Conservation (phyloP, 2,797 vertebrate genomes). For the Hozukius guyotensis region DNA sequence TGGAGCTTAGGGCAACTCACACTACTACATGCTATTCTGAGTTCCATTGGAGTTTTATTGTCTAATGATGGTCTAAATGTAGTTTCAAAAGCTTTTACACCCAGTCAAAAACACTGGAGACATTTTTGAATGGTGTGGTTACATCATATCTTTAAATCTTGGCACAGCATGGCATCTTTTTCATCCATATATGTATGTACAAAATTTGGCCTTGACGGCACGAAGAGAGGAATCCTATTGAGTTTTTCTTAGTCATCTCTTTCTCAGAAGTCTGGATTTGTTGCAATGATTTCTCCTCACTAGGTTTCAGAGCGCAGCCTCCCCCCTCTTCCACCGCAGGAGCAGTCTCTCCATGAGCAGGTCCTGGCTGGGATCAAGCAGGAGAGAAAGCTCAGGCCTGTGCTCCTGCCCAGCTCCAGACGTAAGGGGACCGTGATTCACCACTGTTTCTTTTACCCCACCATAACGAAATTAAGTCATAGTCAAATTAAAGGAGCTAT, state of each 20-base stretch:
- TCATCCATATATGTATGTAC: not conserved
- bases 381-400: conserved; percentile 90
- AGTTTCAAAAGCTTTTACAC: not conserved
- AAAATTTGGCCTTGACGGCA: too few species aligned
- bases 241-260: not conserved
- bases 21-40: not conserved
- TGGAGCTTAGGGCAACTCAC: too few species aligned
- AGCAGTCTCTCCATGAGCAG: conserved; percentile 89
- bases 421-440: conserved; percentile 54
- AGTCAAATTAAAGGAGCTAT: too few species aligned
- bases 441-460: not conserved
- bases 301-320: conserved; percentile 91
- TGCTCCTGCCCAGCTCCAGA: conserved; percentile 72
- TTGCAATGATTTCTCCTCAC: not conserved
- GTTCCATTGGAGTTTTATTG: not conserved
- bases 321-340: conserved; percentile 87
- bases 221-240: too few species aligned
- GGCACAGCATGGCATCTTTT: not conserved
- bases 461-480: too few species aligned
- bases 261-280: not conserved
- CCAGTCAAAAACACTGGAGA: not conserved
- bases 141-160: not conserved
- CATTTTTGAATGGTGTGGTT: not conserved
- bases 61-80: not conserved
- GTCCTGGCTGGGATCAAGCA: conserved; percentile 94